A percentile compares a stretch with the other conserved stretches of the same genome.
phyloP scores from a whole-genome alignment of 2,888 invertebrate genomes.

The Lycocerus yunnanus region DNA sequence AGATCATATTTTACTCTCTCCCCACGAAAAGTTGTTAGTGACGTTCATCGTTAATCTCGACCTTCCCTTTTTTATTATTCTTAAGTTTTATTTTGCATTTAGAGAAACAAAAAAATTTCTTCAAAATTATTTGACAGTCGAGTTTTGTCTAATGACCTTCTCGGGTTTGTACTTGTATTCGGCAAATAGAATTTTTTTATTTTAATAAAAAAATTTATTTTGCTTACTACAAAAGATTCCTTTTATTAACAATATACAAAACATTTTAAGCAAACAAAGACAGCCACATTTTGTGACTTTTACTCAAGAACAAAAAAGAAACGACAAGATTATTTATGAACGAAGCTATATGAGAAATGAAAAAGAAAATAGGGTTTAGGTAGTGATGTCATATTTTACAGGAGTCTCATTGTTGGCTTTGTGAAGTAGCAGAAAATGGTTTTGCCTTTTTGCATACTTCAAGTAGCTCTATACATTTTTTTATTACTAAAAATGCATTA shows the following conservation, averaged over 20 bases:
- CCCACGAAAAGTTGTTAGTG: constrained; percentile 5
- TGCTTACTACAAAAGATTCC: constrained; percentile 16
- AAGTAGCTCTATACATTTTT: not conserved
- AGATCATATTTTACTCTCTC: constrained; percentile 16
- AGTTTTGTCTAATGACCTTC: not conserved
- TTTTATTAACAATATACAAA: constrained; percentile 14
- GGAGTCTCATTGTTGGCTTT: constrained; percentile 43
- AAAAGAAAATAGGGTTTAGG: constrained; percentile 51
- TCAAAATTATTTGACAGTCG: not conserved
- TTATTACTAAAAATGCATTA: not conserved
- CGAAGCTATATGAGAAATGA: constrained; percentile 49
- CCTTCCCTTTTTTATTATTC: constrained; percentile 4
- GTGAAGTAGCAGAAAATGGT: not conserved
- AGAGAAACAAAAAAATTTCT: not conserved
- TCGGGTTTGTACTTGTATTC: not conserved
- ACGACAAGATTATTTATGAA: constrained; percentile 41
- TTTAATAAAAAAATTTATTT: constrained; percentile 20
- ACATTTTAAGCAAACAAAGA: constrained; percentile 15
- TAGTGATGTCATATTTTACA: constrained; percentile 48
- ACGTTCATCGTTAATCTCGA: constrained; percentile 14
- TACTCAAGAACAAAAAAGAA: constrained; percentile 13
- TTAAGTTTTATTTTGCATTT: not conserved
- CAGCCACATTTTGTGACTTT: constrained; percentile 2
- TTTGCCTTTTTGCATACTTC: constrained; percentile 1
- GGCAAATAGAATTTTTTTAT: constrained; percentile 5